A percentile compares a stretch with the other conserved stretches of the same genome.
Conservation (phyloP, 2,797 vertebrate genomes). For the Epinephelus malabaricus region DNA sequence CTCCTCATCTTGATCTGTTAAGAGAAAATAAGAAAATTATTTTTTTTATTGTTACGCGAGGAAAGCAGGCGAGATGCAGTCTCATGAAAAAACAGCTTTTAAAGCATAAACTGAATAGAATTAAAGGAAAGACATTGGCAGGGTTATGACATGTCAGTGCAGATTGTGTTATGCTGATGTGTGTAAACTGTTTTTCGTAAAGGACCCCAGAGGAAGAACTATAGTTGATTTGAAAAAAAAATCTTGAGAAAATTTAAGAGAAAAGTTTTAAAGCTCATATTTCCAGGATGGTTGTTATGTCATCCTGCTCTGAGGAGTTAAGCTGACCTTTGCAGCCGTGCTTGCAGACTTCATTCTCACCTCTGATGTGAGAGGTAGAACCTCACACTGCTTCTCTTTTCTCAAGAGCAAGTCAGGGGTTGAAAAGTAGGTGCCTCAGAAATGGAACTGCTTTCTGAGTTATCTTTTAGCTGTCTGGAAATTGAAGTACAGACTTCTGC, state of each 20-base stretch:
- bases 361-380: slow-evolving; percentile 52
- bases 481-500: not conserved
- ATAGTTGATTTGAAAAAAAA: not conserved
- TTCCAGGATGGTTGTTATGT: not conserved
- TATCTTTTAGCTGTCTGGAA: not conserved
- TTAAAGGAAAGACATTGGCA: not conserved
- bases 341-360: slow-evolving; percentile 22
- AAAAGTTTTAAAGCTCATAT: not conserved
- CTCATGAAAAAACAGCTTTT: not conserved
- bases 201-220: not conserved
- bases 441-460: slow-evolving; percentile 1
- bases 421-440: not conserved
- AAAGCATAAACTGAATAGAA: not conserved
- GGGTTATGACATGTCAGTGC: not conserved
- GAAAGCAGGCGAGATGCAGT: not conserved
- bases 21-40: not conserved
- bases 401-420: not conserved
- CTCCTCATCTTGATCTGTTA: not conserved
- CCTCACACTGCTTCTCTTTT: slow-evolving; percentile 15
- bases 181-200: not conserved
- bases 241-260: too few relatives aligned
- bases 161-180: not conserved
- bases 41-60: not conserved
- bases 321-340: not conserved
- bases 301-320: not conserved